Evolutionary conservation across 2,888 invertebrate species (phyloP).

Genomic region (Empis stercorea): DNA sequence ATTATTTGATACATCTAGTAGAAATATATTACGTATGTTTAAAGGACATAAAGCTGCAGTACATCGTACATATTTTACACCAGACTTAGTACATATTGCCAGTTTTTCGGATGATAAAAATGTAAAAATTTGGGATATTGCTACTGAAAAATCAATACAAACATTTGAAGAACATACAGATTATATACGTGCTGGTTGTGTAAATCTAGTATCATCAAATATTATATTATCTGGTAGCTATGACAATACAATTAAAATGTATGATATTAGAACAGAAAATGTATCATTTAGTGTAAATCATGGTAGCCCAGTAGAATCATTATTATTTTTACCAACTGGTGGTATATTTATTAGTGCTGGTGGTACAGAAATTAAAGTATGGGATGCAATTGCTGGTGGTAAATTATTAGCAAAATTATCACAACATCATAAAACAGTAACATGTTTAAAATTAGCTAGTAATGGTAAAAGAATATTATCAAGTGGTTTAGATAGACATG

Average conservation of each 20-base stretch:
- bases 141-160: conserved; percentile 59
- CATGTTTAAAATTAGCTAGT: conserved; percentile 68
- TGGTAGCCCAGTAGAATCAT: conserved; percentile 78
- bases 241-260: conserved; percentile 76
- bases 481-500: conserved; percentile 83
- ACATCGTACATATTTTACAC: conserved; percentile 70
- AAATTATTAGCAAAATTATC: conserved; percentile 70
- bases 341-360: conserved; percentile 86
- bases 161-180: conserved; percentile 59
- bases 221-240: conserved; percentile 77
- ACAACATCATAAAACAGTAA: conserved; percentile 93
- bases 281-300: conserved; percentile 67
- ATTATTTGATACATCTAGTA: conserved; percentile 76
- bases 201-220: conserved; percentile 61
- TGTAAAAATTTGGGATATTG: conserved; percentile 81
- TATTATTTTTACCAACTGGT: conserved; percentile 78
- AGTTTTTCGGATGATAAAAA: conserved; percentile 89
- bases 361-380: conserved; percentile 79
- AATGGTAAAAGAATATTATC: conserved; percentile 74
- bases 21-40: conserved; percentile 70
- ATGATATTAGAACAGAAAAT: conserved; percentile 64
- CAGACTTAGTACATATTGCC: conserved; percentile 62
- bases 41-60: conserved; percentile 69
- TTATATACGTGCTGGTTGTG: conserved; percentile 73
- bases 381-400: conserved; percentile 86